Evolutionary conservation across 2,797 vertebrate genomes (phyloP).

Genomic region (Channa striata): DNA sequence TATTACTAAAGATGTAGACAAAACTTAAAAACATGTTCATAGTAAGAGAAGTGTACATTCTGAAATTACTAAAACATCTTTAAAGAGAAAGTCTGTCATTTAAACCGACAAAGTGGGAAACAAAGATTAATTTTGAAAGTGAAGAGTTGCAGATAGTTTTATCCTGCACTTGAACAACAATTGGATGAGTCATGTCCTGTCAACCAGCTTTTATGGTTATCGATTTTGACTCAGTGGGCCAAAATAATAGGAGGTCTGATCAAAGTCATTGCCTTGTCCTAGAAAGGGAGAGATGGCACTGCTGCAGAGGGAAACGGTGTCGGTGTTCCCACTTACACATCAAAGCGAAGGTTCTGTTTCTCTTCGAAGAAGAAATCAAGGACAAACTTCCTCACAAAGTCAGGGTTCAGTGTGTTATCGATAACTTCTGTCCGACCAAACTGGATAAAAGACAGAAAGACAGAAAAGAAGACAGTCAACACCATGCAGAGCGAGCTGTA

Average conservation of each 20-base stretch:
- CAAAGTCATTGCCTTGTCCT: conserved; percentile 20
- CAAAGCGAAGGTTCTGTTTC: conserved; percentile 94
- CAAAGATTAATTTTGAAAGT: no score
- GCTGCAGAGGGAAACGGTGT: conserved; percentile 1
- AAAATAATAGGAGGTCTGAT: no score
- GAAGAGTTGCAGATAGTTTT: no score
- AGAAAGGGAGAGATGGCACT: conserved; percentile 19
- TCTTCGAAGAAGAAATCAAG: conserved; percentile 95
- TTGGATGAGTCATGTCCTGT: conserved; percentile 24
- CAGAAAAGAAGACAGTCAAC: conserved; percentile 20
- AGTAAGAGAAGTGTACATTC: no score
- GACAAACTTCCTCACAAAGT: conserved; percentile 94
- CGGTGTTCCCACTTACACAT: conserved; percentile 87
- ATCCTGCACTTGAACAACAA: no score
- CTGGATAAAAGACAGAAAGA: conserved; percentile 68
- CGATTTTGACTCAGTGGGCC: background rate
- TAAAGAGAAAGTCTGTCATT: no score
- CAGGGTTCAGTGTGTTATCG: conserved; percentile 93
- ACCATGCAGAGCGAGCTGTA: background rate
- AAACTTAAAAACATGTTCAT: no score
- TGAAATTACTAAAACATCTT: no score
- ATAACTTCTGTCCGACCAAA: conserved; percentile 94
- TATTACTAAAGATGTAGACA: no score
- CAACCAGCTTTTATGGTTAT: background rate
- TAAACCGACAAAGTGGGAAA: no score